These are phyloP conservation scores for Campoplex capitator DNA, from an alignment of 2,888 invertebrate genomes.

Conservation along the genomic window DNA sequence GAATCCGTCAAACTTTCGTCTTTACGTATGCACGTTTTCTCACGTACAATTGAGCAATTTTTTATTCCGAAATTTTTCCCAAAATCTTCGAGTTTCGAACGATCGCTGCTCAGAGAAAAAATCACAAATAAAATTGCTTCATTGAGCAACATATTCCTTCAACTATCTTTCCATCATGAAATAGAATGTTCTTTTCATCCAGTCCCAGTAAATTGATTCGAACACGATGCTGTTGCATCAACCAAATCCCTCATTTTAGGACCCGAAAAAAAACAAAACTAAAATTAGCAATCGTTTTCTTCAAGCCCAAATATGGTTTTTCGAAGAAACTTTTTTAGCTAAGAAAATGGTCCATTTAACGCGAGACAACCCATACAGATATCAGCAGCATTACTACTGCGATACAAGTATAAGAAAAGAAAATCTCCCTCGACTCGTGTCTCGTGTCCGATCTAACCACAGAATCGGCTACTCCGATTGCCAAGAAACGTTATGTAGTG, in stretches of 20 bases:
- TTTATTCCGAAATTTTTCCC: not conserved
- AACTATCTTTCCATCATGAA: not conserved
- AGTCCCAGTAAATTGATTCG: not conserved
- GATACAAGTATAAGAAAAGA: slow-evolving; percentile 35
- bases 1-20: not conserved
- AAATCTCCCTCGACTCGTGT: slow-evolving; percentile 26
- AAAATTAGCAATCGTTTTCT: not conserved
- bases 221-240: not conserved
- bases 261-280: not conserved
- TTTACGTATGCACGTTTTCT: not conserved
- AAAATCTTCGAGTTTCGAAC: not conserved
- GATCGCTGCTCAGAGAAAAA: not conserved
- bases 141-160: not conserved
- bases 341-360: not conserved
- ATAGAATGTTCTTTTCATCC: not conserved
- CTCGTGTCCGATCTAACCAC: slow-evolving; percentile 64
- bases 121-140: not conserved
- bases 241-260: not conserved
- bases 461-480: slow-evolving; percentile 63
- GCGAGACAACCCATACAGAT: not conserved
- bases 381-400: slow-evolving; percentile 1
- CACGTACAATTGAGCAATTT: not conserved
- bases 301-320: not conserved
- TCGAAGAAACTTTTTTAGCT: not conserved
- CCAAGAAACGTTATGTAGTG: slow-evolving; percentile 60